phyloP scores from a whole-genome alignment of 2,888 invertebrate genomes.

The Leptopilina syphax region DNA sequence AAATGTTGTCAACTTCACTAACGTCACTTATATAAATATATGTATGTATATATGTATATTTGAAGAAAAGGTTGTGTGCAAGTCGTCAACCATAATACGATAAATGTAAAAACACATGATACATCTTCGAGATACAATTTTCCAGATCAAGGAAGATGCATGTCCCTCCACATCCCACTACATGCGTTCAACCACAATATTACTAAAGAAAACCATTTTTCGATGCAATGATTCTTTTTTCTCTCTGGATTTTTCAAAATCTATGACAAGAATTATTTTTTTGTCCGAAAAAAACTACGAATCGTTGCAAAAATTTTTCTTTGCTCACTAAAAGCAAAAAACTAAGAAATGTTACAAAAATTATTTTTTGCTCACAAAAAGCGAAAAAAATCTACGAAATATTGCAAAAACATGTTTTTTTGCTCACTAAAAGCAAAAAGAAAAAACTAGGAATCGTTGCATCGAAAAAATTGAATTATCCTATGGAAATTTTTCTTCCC shows the following conservation, averaged over 20 bases:
- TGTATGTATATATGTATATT: not conserved
- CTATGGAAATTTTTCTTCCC: slow-evolving; percentile 5
- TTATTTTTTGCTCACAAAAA: too few relatives aligned
- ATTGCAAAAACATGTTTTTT: not conserved
- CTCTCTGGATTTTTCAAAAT: not conserved
- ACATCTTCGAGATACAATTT: slow-evolving; percentile 25
- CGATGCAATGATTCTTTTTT: not conserved
- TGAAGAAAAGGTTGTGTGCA: slow-evolving; percentile 27
- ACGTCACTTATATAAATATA: too few relatives aligned
- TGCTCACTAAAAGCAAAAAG: too few relatives aligned
- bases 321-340: too few relatives aligned
- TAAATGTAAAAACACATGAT: slow-evolving; percentile 32
- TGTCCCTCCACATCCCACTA: slow-evolving; percentile 50
- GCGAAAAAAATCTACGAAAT: not conserved
- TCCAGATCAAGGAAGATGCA: slow-evolving; percentile 39
- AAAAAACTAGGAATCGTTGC: not conserved
- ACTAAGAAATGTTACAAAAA: not conserved
- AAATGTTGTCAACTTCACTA: too few relatives aligned
- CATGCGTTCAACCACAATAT: slow-evolving; percentile 47
- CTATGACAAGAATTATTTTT: slow-evolving; percentile 17
- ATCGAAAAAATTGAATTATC: slow-evolving; percentile 13
- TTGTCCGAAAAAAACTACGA: not conserved
- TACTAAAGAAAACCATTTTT: slow-evolving; percentile 6
- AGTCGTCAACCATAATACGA: slow-evolving; percentile 18
- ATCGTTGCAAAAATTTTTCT: not conserved